phyloP scores from a whole-genome alignment of 2,113 vertebrate species.

The Apodemus speciosus region DNA sequence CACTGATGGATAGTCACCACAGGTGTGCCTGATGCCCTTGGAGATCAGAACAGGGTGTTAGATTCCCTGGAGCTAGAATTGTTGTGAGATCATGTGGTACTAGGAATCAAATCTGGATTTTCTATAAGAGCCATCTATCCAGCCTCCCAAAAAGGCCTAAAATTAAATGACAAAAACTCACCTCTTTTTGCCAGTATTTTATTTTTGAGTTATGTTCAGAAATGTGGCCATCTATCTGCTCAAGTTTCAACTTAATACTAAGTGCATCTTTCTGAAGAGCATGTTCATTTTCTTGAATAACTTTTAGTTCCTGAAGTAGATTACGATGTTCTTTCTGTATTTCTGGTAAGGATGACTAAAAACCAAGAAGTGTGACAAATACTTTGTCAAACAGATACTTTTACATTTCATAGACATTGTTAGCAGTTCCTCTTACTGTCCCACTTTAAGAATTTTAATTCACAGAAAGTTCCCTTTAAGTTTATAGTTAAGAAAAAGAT shows the following conservation, averaged over 20 bases:
- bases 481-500: neutral
- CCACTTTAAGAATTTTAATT: neutral
- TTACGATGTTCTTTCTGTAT: slow-evolving; percentile 88
- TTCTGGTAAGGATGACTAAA: slow-evolving; percentile 88
- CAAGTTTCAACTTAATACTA: slow-evolving; percentile 91
- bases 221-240: slow-evolving; percentile 91
- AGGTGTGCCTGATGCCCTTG: neutral
- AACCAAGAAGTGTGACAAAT: slow-evolving; percentile 22
- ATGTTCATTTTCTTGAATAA: slow-evolving; percentile 90
- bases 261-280: slow-evolving; percentile 92
- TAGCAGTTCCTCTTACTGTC: neutral
- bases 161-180: slow-evolving; percentile 66
- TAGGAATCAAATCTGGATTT: neutral
- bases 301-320: slow-evolving; percentile 90
- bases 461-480: neutral
- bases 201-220: slow-evolving; percentile 92
- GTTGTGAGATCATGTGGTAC: neutral
- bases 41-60: neutral
- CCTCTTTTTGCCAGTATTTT: slow-evolving; percentile 97
- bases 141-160: neutral
- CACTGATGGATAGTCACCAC: too few species aligned
- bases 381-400: neutral
- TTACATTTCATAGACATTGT: neutral
- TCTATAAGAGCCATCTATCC: neutral
- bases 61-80: neutral